Conservation (phyloP, 2,888 invertebrate genomes). For the Dorcus parallelipipedus region DNA sequence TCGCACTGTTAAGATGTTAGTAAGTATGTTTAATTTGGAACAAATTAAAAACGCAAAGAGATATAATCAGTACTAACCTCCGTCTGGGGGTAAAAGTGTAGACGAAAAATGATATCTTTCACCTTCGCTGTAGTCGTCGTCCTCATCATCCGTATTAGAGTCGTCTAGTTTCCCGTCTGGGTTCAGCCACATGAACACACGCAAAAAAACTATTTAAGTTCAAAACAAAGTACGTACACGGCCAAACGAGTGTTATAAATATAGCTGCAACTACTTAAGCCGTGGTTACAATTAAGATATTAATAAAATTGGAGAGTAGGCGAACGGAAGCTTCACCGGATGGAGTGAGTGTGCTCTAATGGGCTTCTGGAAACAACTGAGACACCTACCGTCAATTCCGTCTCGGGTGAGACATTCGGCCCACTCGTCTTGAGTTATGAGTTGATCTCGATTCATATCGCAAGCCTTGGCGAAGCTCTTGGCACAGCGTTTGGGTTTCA, state of each 20-base stretch:
- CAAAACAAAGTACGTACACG: constrained; percentile 46
- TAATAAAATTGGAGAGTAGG: neutral
- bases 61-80: constrained; percentile 32
- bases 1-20: no score
- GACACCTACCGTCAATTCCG: constrained; percentile 77
- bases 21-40: no score
- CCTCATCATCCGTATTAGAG: constrained; percentile 51
- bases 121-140: constrained; percentile 54
- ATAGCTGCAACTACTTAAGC: neutral
- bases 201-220: constrained; percentile 64
- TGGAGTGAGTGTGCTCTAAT: constrained; percentile 15
- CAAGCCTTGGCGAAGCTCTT: constrained; percentile 85
- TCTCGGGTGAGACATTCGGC: constrained; percentile 77
- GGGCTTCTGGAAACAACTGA: constrained; percentile 28
- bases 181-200: constrained; percentile 73
- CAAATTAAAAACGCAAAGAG: neutral
- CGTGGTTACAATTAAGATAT: neutral
- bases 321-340: constrained; percentile 7
- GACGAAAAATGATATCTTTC: constrained; percentile 43
- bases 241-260: constrained; percentile 12
- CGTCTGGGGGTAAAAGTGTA: constrained; percentile 36
- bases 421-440: constrained; percentile 82
- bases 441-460: constrained; percentile 77
- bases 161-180: constrained; percentile 58
- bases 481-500: constrained; percentile 86